A percentile compares a stretch with the other conserved stretches of the same genome.
Evolutionary conservation across 2,888 invertebrate genomes (phyloP).

Genomic region (Adineta ricciae): DNA sequence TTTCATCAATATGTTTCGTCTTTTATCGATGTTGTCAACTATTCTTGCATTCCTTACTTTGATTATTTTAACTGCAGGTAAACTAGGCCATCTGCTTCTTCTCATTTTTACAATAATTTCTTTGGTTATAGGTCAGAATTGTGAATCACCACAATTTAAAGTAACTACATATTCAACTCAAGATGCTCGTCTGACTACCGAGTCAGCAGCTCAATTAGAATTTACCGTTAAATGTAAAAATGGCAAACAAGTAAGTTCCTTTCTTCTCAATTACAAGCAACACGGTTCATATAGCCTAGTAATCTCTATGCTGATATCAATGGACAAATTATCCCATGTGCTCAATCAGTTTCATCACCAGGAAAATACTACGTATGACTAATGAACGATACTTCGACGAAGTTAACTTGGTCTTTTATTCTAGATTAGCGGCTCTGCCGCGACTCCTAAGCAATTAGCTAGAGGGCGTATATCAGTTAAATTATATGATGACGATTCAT

Average conservation of each 20-base stretch:
- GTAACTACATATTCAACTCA: not conserved
- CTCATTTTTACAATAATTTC: not conserved
- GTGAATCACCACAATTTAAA: slow-evolving; percentile 1
- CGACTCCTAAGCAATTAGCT: not conserved
- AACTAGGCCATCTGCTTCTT: not conserved
- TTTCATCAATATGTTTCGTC: not conserved
- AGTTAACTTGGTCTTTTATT: not conserved
- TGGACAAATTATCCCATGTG: slow-evolving; percentile 13
- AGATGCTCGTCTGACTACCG: slow-evolving; percentile 13
- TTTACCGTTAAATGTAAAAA: slow-evolving; percentile 15
- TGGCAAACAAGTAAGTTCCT: not conserved
- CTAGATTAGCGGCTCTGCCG: not conserved
- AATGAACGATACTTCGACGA: not conserved
- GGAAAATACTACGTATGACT: slow-evolving; percentile 3
- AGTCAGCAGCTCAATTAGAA: slow-evolving; percentile 11
- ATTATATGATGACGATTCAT: slow-evolving; percentile 2
- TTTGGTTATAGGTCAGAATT: not conserved
- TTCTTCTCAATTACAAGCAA: not conserved
- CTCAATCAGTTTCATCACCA: not conserved
- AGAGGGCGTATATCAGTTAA: not conserved
- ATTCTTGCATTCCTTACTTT: not conserved
- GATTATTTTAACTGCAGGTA: not conserved
- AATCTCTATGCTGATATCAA: slow-evolving; percentile 14
- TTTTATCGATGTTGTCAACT: not conserved
- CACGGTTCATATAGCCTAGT: not conserved